Percentiles rank a stretch among this genome's conserved stretches.
These are phyloP conservation scores for Apodemus speciosus DNA, from an alignment of 2,113 vertebrate genomes.

Conservation along the genomic window DNA sequence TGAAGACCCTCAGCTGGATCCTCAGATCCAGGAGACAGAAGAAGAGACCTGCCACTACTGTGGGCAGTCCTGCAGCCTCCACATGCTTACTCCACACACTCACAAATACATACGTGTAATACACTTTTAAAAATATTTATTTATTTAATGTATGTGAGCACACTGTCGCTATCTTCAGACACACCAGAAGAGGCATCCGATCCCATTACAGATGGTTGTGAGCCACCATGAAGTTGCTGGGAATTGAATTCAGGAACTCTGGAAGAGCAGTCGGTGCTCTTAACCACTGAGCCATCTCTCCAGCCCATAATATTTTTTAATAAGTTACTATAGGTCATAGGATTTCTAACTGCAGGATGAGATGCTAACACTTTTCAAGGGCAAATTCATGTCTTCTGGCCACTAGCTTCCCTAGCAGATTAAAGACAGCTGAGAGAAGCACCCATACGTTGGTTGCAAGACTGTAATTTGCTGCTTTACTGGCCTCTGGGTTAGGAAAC, in stretches of 20 bases:
- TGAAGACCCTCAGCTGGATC: background rate
- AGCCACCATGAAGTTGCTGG: too few species aligned
- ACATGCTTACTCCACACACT: background rate
- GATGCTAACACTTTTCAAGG: background rate
- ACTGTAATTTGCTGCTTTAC: background rate
- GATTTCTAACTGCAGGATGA: conserved; percentile 20
- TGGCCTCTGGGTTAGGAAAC: background rate
- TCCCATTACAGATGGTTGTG: too few species aligned
- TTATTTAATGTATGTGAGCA: too few species aligned
- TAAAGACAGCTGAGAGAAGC: background rate
- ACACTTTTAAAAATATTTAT: too few species aligned
- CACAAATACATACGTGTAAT: background rate
- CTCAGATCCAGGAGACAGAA: background rate
- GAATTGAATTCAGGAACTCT: too few species aligned
- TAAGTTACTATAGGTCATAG: background rate
- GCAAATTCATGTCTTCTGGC: conserved; percentile 8
- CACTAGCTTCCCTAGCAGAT: background rate
- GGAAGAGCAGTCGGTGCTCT: too few species aligned
- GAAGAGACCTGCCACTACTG: background rate
- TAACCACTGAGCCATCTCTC: too few species aligned
- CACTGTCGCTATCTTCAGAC: too few species aligned
- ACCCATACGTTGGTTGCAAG: background rate
- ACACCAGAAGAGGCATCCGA: too few species aligned
- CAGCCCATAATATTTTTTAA: too few species aligned
- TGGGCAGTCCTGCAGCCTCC: background rate